Percentiles rank a stretch among this genome's conserved stretches.
These are phyloP conservation scores for Fringilla coelebs DNA, from an alignment of 2,797 vertebrate species.

Conservation along the genomic window DNA sequence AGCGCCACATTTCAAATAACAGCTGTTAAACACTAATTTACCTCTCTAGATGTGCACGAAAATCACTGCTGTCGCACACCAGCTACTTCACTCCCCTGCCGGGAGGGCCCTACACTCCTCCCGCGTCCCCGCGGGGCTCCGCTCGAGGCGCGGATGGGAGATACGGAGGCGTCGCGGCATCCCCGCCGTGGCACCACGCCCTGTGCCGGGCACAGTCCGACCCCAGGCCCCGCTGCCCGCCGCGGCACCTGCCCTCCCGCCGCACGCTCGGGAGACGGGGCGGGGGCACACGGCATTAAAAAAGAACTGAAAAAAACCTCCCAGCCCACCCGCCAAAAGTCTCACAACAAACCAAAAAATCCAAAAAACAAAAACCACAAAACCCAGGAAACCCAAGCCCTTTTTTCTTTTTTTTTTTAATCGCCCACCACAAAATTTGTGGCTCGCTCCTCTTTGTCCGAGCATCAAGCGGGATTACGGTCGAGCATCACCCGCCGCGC, in stretches of 20 bases:
- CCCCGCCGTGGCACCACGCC: not conserved
- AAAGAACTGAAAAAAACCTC: not conserved
- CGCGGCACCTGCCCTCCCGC: not conserved
- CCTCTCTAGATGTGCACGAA: accelerated
- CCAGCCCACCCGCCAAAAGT: not conserved
- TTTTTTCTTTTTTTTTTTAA: not conserved
- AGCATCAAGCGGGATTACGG: not conserved
- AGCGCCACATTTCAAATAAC: not conserved
- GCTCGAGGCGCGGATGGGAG: not conserved
- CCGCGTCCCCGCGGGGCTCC: not conserved
- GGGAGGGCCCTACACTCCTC: accelerated
- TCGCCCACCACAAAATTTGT: not conserved
- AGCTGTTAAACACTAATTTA: accelerated
- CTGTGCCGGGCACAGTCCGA: not conserved
- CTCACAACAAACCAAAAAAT: not conserved
- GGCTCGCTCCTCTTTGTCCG: not conserved
- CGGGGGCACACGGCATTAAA: not conserved
- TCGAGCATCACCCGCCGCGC: not conserved
- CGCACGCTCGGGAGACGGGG: not conserved
- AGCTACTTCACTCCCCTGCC: not conserved
- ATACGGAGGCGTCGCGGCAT: not conserved
- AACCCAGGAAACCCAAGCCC: not conserved
- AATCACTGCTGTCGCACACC: accelerated
- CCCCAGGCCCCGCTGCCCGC: not conserved
- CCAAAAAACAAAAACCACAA: not conserved